A percentile compares a stretch with the other conserved stretches of the same genome.
Evolutionary conservation across 2,113 vertebrate genomes (phyloP).

Genomic region (Paradisaea rubra): DNA sequence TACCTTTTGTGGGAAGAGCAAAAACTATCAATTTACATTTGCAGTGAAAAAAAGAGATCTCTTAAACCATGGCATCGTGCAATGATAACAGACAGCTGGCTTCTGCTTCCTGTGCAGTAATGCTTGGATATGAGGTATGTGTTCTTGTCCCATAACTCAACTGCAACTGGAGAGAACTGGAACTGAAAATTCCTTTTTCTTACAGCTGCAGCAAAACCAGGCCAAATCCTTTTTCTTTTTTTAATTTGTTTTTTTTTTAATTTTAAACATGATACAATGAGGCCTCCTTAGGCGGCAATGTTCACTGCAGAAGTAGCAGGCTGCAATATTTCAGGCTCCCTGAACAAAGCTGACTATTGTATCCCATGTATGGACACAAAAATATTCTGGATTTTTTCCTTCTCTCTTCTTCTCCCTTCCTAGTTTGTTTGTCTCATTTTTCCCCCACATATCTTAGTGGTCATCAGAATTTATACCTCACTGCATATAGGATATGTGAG

Average conservation of each 20-base stretch:
- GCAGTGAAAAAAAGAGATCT: background rate
- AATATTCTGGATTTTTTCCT: background rate
- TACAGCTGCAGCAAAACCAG: background rate
- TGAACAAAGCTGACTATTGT: background rate
- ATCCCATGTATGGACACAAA: background rate
- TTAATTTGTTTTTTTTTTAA: too few species aligned
- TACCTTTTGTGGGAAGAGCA: background rate
- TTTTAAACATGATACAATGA: background rate
- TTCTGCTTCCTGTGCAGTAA: background rate
- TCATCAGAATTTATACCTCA: background rate
- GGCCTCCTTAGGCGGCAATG: background rate
- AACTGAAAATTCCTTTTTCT: background rate
- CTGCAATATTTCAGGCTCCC: background rate
- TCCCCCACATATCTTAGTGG: background rate
- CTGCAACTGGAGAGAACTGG: background rate
- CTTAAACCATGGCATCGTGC: background rate
- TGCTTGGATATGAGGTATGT: background rate
- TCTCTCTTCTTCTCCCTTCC: fast-evolving
- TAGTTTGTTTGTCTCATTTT: background rate
- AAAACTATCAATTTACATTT: background rate
- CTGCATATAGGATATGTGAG: background rate
- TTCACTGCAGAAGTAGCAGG: background rate
- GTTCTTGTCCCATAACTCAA: background rate
- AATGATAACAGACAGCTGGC: background rate
- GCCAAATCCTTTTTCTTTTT: background rate